Conservation (phyloP, 1,140 invertebrate species). For the Drosophila erecta region DNA sequence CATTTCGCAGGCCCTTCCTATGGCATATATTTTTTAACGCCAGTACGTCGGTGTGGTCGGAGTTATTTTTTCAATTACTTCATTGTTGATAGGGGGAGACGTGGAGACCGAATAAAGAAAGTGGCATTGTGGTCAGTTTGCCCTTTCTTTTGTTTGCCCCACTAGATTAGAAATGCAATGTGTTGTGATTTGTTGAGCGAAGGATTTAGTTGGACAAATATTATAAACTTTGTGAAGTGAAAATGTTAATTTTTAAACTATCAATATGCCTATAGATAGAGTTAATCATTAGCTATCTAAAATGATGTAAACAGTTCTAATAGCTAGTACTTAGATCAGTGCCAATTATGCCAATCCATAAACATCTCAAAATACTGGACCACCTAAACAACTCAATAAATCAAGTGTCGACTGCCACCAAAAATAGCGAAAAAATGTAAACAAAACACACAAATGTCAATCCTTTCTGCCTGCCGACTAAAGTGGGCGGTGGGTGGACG, state of each 20-base stretch:
- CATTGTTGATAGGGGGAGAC: conserved; percentile 48
- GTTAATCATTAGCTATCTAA: not conserved
- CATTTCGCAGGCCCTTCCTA: conserved; percentile 53
- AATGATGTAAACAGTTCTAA: too few relatives aligned
- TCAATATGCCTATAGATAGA: too few relatives aligned
- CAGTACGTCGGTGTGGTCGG: conserved; percentile 23
- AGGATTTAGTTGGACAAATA: conserved; percentile 34
- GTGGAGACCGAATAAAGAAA: conserved; percentile 1
- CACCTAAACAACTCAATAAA: conserved; percentile 66
- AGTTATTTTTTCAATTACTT: conserved; percentile 79
- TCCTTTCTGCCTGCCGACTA: conserved; percentile 30
- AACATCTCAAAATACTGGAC: conserved; percentile 12
- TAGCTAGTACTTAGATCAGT: too few relatives aligned
- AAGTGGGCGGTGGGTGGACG: not conserved
- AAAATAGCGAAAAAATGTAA: conserved; percentile 26
- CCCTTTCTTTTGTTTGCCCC: conserved; percentile 44
- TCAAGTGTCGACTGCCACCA: conserved; percentile 48
- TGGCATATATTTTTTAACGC: conserved; percentile 55
- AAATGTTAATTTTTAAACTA: too few relatives aligned
- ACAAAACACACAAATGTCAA: conserved; percentile 49
- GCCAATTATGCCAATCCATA: not conserved
- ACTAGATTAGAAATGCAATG: conserved; percentile 50
- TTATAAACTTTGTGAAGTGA: conserved; percentile 9
- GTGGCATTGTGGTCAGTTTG: conserved; percentile 28
- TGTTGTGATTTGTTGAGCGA: conserved; percentile 64